phyloP scores from a whole-genome alignment of 92 coral and sea anemone species.

The Anthopleura xanthogrammica region DNA sequence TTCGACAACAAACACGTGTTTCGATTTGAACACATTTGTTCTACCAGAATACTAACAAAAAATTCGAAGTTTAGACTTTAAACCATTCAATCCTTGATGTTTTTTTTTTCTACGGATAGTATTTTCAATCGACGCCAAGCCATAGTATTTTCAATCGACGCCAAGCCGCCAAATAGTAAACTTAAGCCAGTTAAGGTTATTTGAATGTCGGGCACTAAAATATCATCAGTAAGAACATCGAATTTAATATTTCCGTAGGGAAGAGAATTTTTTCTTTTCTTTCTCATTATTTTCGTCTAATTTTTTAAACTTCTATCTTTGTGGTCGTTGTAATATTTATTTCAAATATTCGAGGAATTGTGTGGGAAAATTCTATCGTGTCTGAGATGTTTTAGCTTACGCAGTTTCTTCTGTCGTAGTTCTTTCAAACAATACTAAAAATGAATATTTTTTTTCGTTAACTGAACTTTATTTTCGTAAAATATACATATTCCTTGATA shows the following conservation, averaged over 20 bases:
- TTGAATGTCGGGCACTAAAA: not conserved
- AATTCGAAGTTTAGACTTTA: not conserved
- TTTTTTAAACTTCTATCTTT: not conserved
- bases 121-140: not conserved
- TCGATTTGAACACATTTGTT: not conserved
- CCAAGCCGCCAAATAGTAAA: too few species aligned
- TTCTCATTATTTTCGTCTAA: not conserved
- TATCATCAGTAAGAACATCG: not conserved
- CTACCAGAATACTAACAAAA: not conserved
- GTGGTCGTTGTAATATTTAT: not conserved
- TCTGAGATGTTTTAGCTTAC: too few species aligned
- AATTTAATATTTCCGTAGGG: not conserved
- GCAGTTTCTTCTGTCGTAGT: not conserved
- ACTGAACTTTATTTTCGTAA: not conserved
- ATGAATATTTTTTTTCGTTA: not conserved
- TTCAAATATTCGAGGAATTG: not conserved
- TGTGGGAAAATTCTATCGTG: not conserved
- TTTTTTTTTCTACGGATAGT: not conserved
- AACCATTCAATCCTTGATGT: not conserved
- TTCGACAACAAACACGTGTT: slow-evolving; percentile 1
- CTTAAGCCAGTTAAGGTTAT: not conserved
- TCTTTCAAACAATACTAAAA: not conserved
- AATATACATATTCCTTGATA: not conserved
- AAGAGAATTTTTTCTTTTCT: too few species aligned
- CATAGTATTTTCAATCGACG: too few species aligned